Evolutionary conservation across 2,888 invertebrate species (phyloP).

Genomic region (Thecocarcelia acutangulata): DNA sequence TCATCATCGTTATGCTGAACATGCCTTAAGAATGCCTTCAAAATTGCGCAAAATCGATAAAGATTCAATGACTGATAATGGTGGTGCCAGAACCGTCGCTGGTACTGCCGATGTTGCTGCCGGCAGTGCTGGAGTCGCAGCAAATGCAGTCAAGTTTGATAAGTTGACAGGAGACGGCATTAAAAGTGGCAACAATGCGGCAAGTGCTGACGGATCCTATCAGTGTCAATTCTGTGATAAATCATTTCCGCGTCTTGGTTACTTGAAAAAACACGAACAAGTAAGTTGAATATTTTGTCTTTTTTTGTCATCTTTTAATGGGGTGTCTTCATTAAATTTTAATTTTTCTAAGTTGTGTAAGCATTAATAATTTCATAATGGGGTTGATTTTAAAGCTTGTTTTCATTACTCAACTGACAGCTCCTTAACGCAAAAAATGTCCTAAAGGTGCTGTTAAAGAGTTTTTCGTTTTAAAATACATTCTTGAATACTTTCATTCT

Average conservation of each 20-base stretch:
- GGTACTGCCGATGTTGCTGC: constrained; percentile 81
- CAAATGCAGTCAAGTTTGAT: constrained; percentile 83
- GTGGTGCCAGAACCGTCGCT: constrained; percentile 69
- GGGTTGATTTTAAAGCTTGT: constrained; percentile 17
- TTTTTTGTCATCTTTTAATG: constrained; percentile 20
- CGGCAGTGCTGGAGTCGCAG: constrained; percentile 75
- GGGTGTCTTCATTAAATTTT: constrained; percentile 60
- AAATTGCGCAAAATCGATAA: constrained; percentile 82
- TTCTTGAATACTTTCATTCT: no score
- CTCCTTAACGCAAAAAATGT: no score
- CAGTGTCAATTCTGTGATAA: constrained; percentile 96
- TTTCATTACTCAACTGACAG: neutral
- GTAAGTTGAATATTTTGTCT: constrained; percentile 82
- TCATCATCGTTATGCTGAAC: constrained; percentile 75
- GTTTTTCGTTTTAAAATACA: no score
- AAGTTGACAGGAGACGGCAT: constrained; percentile 81
- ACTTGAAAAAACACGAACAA: constrained; percentile 96
- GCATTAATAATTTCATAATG: constrained; percentile 51
- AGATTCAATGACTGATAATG: constrained; percentile 79
- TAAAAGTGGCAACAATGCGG: constrained; percentile 77
- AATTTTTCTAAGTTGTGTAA: constrained; percentile 14
- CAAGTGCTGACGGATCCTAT: constrained; percentile 89
- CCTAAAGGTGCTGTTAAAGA: no score
- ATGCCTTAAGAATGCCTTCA: constrained; percentile 77
- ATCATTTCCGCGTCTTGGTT: constrained; percentile 92